Evolutionary conservation across 1,140 invertebrate genomes (phyloP).

Genomic region (Hycleus phaleratus): DNA sequence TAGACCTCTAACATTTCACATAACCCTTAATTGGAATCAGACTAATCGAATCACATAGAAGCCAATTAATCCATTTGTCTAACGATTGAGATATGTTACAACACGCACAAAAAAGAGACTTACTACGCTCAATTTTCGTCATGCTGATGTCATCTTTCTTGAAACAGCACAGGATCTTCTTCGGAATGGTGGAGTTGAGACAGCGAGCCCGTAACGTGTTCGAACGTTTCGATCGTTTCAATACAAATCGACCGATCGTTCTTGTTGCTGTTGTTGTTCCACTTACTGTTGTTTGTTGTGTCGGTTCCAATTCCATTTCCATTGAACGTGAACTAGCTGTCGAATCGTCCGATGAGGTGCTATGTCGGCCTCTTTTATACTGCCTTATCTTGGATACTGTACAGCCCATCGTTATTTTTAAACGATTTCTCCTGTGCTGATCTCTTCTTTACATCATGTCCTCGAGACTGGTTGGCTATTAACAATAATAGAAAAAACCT

Average conservation of each 20-base stretch:
- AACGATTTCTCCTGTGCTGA: too few species aligned
- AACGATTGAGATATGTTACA: neutral
- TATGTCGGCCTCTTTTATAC: too few species aligned
- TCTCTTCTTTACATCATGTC: too few species aligned
- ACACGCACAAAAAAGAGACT: constrained; percentile 37
- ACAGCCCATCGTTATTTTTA: too few species aligned
- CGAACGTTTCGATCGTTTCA: neutral
- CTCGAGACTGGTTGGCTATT: too few species aligned
- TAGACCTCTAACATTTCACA: too few species aligned
- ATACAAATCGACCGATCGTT: neutral
- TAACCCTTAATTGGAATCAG: too few species aligned
- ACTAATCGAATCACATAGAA: too few species aligned
- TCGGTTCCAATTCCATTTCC: neutral
- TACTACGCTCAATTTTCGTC: constrained; percentile 61
- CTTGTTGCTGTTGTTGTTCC: neutral
- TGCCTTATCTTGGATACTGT: too few species aligned
- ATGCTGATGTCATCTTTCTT: constrained; percentile 50
- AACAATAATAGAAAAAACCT: too few species aligned
- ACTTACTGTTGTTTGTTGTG: neutral
- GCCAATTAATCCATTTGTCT: too few species aligned
- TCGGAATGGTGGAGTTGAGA: constrained; percentile 18
- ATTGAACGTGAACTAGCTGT: neutral
- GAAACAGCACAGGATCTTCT: constrained; percentile 26
- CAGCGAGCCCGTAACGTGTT: neutral
- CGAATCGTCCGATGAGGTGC: too few species aligned